Evolutionary conservation across 2,888 invertebrate genomes (phyloP).

Genomic region (Lagria hirta): DNA sequence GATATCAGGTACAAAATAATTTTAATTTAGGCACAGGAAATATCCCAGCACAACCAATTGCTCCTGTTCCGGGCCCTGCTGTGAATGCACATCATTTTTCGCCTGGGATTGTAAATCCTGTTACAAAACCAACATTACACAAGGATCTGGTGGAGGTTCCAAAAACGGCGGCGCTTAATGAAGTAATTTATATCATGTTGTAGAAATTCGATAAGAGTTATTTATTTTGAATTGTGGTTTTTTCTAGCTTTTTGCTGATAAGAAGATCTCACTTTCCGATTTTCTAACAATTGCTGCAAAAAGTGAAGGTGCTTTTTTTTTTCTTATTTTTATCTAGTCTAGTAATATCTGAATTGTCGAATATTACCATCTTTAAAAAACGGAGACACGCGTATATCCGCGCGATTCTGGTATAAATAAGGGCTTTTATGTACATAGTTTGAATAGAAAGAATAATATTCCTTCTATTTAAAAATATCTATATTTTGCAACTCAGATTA

Average conservation of each 20-base stretch:
- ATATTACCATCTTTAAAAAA: no score
- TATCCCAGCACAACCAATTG: not conserved
- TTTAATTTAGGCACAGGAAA: not conserved
- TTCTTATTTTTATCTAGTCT: no score
- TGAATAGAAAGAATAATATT: no score
- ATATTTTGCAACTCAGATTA: no score
- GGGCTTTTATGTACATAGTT: no score
- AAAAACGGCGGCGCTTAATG: slow-evolving; percentile 16
- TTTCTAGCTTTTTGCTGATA: slow-evolving; percentile 52
- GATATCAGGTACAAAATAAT: slow-evolving; percentile 2
- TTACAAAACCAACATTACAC: not conserved
- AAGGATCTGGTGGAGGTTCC: no score
- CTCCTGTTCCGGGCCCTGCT: not conserved
- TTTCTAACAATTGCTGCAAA: slow-evolving; percentile 50
- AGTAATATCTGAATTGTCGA: no score
- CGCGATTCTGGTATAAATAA: no score
- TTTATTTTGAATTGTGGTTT: slow-evolving; percentile 8
- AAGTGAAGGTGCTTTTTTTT: slow-evolving; percentile 46
- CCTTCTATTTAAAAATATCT: no score
- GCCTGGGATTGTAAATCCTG: not conserved
- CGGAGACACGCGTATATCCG: no score
- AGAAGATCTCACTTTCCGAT: slow-evolving; percentile 51
- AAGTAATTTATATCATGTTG: slow-evolving; percentile 27
- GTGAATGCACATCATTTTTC: not conserved
- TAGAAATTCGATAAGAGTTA: slow-evolving; percentile 1